Evolutionary conservation across 1,140 invertebrate species (phyloP), one percentile per base, ranked within the genome.

Genomic region (Gryon sp.): DNA sequence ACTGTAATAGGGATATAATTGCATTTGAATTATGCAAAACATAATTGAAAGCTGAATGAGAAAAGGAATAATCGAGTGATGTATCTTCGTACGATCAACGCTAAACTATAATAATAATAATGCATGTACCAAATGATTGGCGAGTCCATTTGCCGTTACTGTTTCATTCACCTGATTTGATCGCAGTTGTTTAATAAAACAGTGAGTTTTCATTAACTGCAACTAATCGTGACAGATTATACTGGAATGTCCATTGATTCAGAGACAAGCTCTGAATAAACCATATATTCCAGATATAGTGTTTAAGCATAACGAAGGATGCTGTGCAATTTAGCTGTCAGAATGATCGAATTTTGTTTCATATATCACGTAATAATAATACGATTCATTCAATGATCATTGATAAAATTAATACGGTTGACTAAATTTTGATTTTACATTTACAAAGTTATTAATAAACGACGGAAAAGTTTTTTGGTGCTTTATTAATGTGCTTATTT

Each of bases 181-280:
- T 65, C 48, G 40, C 55, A 11, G 34, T 30, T 72, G 60, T 50
- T 75, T 62, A 59, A 75, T 74, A 75, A 78, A 78, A 72, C 60
- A 73, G 69, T 65, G 59, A 70, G 62, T 70, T 70, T 74, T 79
- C 72, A 79, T 74, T 68, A 79, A 72, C 48, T 48, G 68, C 76
- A 73, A 73, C 63, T 73, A 78, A 78, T 78, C 76, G 69, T 78
- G 76, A 74, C 76, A 74, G 76, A 78, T 78, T 74, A 78, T 74
- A 65, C 69, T 46, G 65, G 69, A 78, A 74, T 70, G 69, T 70
- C 69, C 69, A 74, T 74, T 74, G 69, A 78, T 70, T 66, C 60
- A 52, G 65, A 59, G 70, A 74, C 65, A 69, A 70, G 32, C 60
- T 52, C 24, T 75, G 76, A 75, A 78, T 78, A 78, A 78, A 78